These are phyloP conservation scores for Drosophila ambigua DNA, from an alignment of 1,140 invertebrate genomes.

Conservation along the genomic window DNA sequence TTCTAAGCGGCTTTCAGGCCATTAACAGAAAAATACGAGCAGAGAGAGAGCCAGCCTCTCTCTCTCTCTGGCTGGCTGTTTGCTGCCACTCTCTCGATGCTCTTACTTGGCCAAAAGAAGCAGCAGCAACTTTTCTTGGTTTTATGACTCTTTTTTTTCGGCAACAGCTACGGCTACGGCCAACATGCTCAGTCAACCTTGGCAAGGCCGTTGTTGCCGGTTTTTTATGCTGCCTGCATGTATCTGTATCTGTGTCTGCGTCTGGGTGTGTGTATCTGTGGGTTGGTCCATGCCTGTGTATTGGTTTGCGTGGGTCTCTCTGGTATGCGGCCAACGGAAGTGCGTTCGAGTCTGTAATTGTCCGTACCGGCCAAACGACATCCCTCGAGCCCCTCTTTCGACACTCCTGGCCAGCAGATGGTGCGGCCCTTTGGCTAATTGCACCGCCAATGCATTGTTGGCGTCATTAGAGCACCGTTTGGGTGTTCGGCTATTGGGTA, in stretches of 20 bases:
- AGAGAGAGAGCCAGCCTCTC: conserved; percentile 40
- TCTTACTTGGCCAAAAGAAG: conserved; percentile 49
- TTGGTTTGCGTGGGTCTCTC: conserved; percentile 59
- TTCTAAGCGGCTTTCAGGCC: conserved; percentile 69
- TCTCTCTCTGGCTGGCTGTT: conserved; percentile 25
- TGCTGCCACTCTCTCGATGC: conserved; percentile 14
- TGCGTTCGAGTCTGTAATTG: conserved; percentile 58
- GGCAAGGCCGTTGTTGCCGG: conserved; percentile 83
- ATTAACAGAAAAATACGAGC: conserved; percentile 35
- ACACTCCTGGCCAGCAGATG: conserved; percentile 37
- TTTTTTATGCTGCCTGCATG: conserved; percentile 59
- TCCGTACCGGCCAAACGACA: conserved; percentile 2
- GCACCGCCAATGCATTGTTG: conserved; percentile 60
- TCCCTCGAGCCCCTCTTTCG: conserved; percentile 7
- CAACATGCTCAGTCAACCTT: conserved; percentile 81
- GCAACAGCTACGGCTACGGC: conserved; percentile 9
- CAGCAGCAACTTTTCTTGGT: conserved; percentile 67
- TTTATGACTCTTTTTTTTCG: conserved; percentile 69
- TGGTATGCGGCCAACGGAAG: conserved; percentile 76
- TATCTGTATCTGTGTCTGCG: conserved; percentile 4
- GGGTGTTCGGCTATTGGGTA: conserved; percentile 22
- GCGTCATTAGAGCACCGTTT: conserved; percentile 68
- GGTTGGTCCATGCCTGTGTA: conserved; percentile 28
- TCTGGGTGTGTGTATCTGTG: conserved; percentile 19
- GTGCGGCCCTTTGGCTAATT: conserved; percentile 61